A percentile compares a stretch with the other conserved stretches of the same genome.
Conservation (phyloP, 30 jellyfish, hydroid and myxozoan species). For the Aurelia aurita region DNA sequence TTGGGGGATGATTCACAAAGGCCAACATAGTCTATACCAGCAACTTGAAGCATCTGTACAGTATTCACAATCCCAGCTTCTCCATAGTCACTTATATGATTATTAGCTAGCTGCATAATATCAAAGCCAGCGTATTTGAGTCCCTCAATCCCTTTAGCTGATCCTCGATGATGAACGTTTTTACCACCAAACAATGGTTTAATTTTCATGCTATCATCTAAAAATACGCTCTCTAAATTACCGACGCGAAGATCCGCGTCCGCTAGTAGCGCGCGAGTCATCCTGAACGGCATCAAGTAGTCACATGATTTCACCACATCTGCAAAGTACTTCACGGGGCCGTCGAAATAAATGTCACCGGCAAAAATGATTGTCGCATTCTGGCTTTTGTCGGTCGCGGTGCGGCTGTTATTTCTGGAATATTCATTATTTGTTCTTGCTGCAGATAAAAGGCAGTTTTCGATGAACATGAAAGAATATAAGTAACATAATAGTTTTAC, state of each 20-base stretch:
- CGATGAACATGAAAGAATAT: no score
- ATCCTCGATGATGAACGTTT: conserved; percentile 43
- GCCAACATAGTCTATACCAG: conserved; percentile 72
- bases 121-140: conserved; percentile 84
- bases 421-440: no score
- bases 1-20: background rate
- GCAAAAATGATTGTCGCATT: conserved; percentile 56
- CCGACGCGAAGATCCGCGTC: conserved; percentile 78
- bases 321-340: conserved; percentile 66
- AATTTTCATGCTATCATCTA: background rate
- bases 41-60: conserved; percentile 24
- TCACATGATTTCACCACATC: conserved; percentile 60
- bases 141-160: conserved; percentile 57
- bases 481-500: no score
- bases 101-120: conserved; percentile 69
- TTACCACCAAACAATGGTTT: conserved; percentile 8
- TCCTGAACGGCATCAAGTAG: conserved; percentile 30
- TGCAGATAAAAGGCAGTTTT: no score
- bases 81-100: conserved; percentile 79
- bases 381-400: background rate
- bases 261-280: conserved; percentile 16
- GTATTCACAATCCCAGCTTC: conserved; percentile 64
- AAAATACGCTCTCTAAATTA: conserved; percentile 56
- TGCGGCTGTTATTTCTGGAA: no score
- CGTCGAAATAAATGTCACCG: conserved; percentile 72